These are phyloP conservation scores for Pelusios castaneus DNA, from an alignment of 2,113 vertebrate genomes.

Conservation along the genomic window DNA sequence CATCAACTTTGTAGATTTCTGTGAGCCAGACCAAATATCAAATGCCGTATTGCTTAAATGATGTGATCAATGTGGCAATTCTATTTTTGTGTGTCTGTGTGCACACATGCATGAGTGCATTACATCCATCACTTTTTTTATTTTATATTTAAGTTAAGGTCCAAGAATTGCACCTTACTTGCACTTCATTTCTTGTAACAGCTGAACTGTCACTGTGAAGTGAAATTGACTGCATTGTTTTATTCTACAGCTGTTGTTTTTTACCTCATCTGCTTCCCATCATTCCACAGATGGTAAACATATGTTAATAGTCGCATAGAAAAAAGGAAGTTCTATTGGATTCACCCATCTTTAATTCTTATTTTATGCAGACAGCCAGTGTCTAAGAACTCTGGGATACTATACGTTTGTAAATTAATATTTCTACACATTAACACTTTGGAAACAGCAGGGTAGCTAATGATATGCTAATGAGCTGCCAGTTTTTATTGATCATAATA, in stretches of 20 bases:
- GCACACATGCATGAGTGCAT: not conserved
- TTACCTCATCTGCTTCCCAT: constrained; percentile 76
- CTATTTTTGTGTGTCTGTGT: not conserved
- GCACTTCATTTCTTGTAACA: constrained; percentile 43
- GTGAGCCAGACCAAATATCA: not conserved
- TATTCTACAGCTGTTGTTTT: constrained; percentile 77
- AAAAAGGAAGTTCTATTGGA: constrained; percentile 51
- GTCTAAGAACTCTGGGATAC: constrained; percentile 60
- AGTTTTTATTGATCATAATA: constrained; percentile 81
- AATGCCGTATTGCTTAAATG: not conserved
- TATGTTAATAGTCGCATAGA: constrained; percentile 77
- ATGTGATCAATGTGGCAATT: not conserved
- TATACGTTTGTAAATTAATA: constrained; percentile 78
- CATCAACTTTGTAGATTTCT: not conserved
- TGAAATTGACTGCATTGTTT: constrained; percentile 78
- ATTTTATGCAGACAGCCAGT: constrained; percentile 67
- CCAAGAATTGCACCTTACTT: constrained; percentile 43
- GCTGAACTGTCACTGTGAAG: constrained; percentile 66
- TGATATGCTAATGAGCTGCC: constrained; percentile 81
- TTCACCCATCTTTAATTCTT: constrained; percentile 58
- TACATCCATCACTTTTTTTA: not conserved
- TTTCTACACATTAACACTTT: constrained; percentile 74
- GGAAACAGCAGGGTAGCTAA: constrained; percentile 78
- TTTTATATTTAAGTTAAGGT: not conserved
- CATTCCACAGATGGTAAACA: constrained; percentile 83